Percentiles rank a stretch among this genome's conserved stretches.
phyloP scores from a whole-genome alignment of 2,797 vertebrate genomes.

The Lerista edwardsae region DNA sequence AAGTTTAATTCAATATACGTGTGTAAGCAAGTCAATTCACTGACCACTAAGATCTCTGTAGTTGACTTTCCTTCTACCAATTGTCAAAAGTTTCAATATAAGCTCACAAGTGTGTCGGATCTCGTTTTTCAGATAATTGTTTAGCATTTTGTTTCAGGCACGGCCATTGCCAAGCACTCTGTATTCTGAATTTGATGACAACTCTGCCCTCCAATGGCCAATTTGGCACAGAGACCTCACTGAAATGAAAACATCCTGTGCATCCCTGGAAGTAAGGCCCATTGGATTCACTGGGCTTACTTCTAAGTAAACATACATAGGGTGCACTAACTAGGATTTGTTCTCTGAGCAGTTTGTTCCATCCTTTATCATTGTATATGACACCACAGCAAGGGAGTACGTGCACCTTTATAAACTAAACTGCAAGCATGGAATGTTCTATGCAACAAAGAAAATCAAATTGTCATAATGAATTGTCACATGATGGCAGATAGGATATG shows the following conservation, averaged over 20 bases:
- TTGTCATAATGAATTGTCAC: slow-evolving; percentile 17
- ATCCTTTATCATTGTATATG: slow-evolving; percentile 49
- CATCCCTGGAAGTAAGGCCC: no score
- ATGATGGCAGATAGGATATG: background rate
- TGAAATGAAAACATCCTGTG: slow-evolving; percentile 21
- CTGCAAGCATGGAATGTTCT: rapidly evolving
- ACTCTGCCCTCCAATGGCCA: slow-evolving; percentile 63
- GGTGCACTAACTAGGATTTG: no score
- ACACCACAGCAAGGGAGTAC: slow-evolving; percentile 60
- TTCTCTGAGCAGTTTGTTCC: slow-evolving; percentile 49
- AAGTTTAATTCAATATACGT: slow-evolving; percentile 48
- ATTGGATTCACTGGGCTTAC: no score
- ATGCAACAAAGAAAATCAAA: background rate
- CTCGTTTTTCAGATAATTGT: slow-evolving; percentile 66
- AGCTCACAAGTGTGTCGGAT: slow-evolving; percentile 65
- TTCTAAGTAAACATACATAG: no score
- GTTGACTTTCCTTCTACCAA: slow-evolving; percentile 58
- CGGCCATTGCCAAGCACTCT: slow-evolving; percentile 67
- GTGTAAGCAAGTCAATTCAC: slow-evolving; percentile 56
- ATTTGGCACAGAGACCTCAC: slow-evolving; percentile 11
- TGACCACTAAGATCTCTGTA: slow-evolving; percentile 46
- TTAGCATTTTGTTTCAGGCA: slow-evolving; percentile 61
- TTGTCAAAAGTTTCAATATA: slow-evolving; percentile 60
- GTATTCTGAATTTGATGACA: slow-evolving; percentile 47
- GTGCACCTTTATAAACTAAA: slow-evolving; percentile 30